Evolutionary conservation across 2,113 vertebrate species (phyloP), one percentile per base, ranked within the genome.

Genomic region (Rhagologus leucostigma): DNA sequence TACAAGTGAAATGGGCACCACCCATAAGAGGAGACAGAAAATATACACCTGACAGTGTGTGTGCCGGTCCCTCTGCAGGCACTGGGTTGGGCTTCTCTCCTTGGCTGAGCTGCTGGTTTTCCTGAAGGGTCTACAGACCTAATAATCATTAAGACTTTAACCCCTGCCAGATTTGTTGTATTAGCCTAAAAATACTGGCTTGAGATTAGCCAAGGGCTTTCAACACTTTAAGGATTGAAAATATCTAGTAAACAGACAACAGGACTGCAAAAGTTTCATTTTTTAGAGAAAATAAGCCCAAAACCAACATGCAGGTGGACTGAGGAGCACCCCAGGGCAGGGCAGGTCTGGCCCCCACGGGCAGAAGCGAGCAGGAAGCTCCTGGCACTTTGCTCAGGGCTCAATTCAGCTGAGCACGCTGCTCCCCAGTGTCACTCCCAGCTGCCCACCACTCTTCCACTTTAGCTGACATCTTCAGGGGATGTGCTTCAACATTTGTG

Each of bases 41-140:
- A 74, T 7, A 37, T 0, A 57, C 16, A 87, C 18, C 62, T 47
- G 35, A 32, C 23, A 30, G 55, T 13, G 35, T 53, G 29, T 33
- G 33, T 47, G 49, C 55, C 23, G 4, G 7, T 32, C 33, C 21
- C 49, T 47, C 16, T 0, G 22, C 1, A 0, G 1, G 41, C 37
- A n/a, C 32, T 17, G 23, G 13, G 12, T 2, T 68, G 52, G 37
- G 56, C 27, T 30, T 50, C 73, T 52, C 55, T 50, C 49, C 67
- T 75, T 44, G 56, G 16, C 27, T 24, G 27, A 90, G 53, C 75
- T 60, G 21, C 62, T 60, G 16, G 24, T 65, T 62, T 65, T 88
- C 57, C 59, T 44, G 11, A 64, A 68, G 30, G 19, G 18, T 90
- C 0, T 15, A 71, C 71, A 19, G 92, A 64, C 6, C 22, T 35